These are phyloP conservation scores for Dermochelys coriacea DNA, from an alignment of 2,797 vertebrate species.

Conservation along the genomic window DNA sequence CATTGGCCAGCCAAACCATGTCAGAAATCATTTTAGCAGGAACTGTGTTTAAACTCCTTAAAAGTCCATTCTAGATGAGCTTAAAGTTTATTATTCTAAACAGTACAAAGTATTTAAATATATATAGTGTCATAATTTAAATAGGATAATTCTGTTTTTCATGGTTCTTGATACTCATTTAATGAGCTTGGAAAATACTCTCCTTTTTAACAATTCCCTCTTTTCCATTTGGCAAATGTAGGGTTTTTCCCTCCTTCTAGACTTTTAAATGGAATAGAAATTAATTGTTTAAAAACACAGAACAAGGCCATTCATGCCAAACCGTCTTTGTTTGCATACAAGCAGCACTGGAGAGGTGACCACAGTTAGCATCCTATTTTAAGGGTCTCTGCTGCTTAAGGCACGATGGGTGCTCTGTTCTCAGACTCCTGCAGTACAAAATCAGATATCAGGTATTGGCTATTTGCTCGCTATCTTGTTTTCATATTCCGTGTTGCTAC, in stretches of 20 bases:
- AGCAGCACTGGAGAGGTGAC: constrained; percentile 24
- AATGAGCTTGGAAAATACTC: neutral
- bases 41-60: neutral
- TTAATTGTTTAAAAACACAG: constrained; percentile 52
- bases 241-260: too few species aligned
- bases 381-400: constrained; percentile 27
- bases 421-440: constrained; percentile 16
- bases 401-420: constrained; percentile 47
- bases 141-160: neutral
- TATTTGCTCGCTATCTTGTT: constrained; percentile 16
- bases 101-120: neutral
- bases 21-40: neutral
- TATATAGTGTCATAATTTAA: neutral
- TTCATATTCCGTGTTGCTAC: constrained; percentile 10
- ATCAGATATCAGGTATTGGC: constrained; percentile 28
- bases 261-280: constrained; percentile 35
- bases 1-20: neutral
- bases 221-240: neutral
- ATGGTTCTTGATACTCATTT: neutral
- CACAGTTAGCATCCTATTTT: constrained; percentile 41
- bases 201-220: neutral
- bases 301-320: constrained; percentile 17
- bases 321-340: constrained; percentile 38
- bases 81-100: neutral
- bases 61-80: neutral